Conservation (phyloP, 2,113 vertebrate species). For the Numenius arquata region DNA sequence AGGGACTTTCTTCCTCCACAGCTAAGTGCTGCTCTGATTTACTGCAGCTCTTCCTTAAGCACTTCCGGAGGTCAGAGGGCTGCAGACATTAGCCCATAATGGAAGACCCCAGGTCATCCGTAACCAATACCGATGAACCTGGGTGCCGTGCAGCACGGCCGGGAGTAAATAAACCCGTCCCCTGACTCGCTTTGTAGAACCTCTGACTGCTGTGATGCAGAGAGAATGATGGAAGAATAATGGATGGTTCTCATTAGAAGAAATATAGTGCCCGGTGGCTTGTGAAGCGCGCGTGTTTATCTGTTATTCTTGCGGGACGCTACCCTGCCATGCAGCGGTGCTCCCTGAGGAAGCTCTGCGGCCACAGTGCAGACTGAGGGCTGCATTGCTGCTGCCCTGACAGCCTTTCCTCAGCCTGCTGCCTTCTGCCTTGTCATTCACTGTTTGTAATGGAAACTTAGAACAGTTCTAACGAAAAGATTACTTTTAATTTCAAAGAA, state of each 20-base stretch:
- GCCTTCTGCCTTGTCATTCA: not conserved
- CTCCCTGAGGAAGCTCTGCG: not conserved
- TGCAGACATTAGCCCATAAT: conserved; percentile 65
- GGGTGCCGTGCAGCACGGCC: not conserved
- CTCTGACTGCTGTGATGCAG: not conserved
- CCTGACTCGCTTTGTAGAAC: conserved; percentile 2
- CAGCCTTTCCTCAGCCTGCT: not conserved
- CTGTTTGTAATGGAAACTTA: not conserved
- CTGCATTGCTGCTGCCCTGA: not conserved
- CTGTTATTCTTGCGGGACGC: conserved; percentile 36
- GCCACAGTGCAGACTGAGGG: not conserved
- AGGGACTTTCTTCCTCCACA: not conserved
- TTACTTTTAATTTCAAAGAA: not conserved
- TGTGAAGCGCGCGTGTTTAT: not conserved
- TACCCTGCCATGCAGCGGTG: not conserved
- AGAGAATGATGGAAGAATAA: conserved; percentile 30
- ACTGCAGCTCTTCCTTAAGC: conserved; percentile 71
- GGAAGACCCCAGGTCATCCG: conserved; percentile 60
- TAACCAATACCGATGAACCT: conserved; percentile 13
- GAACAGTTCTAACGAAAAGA: not conserved
- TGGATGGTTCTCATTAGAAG: conserved; percentile 22
- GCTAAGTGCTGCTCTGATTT: conserved; percentile 64
- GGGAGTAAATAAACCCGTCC: conserved; percentile 49
- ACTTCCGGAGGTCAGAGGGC: conserved; percentile 79
- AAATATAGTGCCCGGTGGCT: conserved; percentile 42